phyloP scores from a whole-genome alignment of 1,140 invertebrate genomes.

The Nasonia longicornis region DNA sequence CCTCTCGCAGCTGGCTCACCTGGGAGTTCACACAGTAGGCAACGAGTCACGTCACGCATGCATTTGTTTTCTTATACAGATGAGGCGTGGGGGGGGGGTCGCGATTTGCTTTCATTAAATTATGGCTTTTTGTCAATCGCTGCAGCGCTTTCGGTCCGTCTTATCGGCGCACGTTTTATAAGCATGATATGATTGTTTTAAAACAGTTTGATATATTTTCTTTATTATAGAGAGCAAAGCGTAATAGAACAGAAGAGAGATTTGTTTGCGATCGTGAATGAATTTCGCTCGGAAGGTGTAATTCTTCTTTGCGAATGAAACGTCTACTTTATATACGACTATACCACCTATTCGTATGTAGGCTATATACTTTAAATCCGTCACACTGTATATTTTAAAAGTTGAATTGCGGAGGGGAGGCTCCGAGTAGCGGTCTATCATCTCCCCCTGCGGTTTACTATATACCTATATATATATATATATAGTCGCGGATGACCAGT shows the following conservation, averaged over 20 bases:
- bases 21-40: slow-evolving; percentile 51
- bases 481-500: background rate
- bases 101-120: background rate
- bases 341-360: no score
- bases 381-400: background rate
- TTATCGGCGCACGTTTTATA: no score
- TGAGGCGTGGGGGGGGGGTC: background rate
- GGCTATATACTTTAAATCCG: background rate
- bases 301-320: no score
- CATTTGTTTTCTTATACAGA: background rate
- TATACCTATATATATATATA: background rate
- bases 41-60: slow-evolving; percentile 13
- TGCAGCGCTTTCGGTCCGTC: background rate
- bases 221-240: no score
- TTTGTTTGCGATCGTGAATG: no score
- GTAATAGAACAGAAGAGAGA: no score
- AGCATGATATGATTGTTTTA: no score
- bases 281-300: no score
- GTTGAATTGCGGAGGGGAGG: background rate
- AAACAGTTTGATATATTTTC: no score
- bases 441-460: background rate
- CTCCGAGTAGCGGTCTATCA: background rate
- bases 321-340: no score
- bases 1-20: slow-evolving; percentile 69
- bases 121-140: background rate